Evolutionary conservation across 35 echinoderm and acorn worm genomes (phyloP).

Genomic region (Apostichopus parvimensis): DNA sequence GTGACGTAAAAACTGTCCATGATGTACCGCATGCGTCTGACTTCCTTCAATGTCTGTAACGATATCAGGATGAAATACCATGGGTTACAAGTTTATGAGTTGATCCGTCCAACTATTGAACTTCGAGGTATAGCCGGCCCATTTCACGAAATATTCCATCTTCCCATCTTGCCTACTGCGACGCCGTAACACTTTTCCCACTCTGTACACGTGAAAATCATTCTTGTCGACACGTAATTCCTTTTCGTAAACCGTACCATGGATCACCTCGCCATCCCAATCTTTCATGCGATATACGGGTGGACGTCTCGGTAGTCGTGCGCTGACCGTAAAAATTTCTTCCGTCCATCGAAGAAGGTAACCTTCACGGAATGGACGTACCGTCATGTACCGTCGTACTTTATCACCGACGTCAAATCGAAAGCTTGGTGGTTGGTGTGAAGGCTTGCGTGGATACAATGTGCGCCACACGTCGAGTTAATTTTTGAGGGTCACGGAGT

Average conservation of each 20-base stretch:
- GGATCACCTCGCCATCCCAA: slow-evolving; percentile 53
- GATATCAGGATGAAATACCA: background rate
- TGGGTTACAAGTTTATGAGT: slow-evolving; percentile 8
- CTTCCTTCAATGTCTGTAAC: background rate
- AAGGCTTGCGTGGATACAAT: background rate
- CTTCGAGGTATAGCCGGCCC: slow-evolving; percentile 60
- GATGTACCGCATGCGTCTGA: background rate
- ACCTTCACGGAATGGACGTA: slow-evolving; percentile 25
- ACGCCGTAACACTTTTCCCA: slow-evolving; percentile 5
- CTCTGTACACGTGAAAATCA: background rate
- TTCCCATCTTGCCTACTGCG: slow-evolving; percentile 16
- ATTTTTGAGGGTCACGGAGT: slow-evolving; percentile 41
- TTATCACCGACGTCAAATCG: background rate
- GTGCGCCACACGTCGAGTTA: slow-evolving; percentile 32
- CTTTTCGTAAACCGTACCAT: slow-evolving; percentile 74
- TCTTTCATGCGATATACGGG: slow-evolving; percentile 63
- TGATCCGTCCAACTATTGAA: slow-evolving; percentile 77
- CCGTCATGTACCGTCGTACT: background rate
- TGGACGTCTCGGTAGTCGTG: background rate
- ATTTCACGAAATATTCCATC: slow-evolving; percentile 51
- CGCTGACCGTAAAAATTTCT: slow-evolving; percentile 18
- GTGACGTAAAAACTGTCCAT: slow-evolving; percentile 37
- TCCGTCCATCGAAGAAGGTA: slow-evolving; percentile 41
- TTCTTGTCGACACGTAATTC: slow-evolving; percentile 57
- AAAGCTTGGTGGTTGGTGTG: background rate